These are phyloP conservation scores for Hirudo medicinalis DNA, from an alignment of 1,140 invertebrate genomes.

Conservation along the genomic window DNA sequence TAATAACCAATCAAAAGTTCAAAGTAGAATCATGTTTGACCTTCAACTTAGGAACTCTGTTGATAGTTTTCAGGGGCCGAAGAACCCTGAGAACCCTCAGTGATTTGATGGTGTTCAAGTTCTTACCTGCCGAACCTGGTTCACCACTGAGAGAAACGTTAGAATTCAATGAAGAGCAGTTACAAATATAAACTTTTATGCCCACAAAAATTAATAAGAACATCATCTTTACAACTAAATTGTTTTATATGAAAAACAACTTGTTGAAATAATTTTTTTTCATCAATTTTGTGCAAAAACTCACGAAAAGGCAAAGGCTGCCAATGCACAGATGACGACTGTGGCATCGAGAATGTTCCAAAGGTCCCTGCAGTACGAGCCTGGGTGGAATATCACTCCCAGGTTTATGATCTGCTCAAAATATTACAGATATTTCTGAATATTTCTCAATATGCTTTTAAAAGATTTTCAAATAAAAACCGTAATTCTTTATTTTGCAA, in stretches of 20 bases:
- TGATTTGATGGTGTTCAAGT: conserved; percentile 98
- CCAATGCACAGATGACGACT: conserved; percentile 90
- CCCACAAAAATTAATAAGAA: too few species aligned
- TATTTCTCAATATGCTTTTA: too few species aligned
- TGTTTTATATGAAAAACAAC: too few species aligned
- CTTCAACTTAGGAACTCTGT: conserved; percentile 82
- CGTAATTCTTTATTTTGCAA: too few species aligned
- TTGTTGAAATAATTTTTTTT: too few species aligned
- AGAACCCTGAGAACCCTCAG: conserved; percentile 91
- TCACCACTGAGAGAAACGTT: conserved; percentile 5
- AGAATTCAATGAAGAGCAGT: neutral
- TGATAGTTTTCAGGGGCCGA: conserved; percentile 98
- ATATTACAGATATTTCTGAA: too few species aligned
- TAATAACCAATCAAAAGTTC: too few species aligned
- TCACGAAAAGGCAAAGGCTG: conserved; percentile 85
- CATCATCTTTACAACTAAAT: too few species aligned
- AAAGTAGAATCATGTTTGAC: conserved; percentile 28
- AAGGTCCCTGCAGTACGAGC: conserved; percentile 62
- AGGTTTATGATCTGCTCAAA: conserved; percentile 72
- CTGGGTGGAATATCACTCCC: conserved; percentile 87
- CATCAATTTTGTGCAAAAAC: conserved; percentile 23
- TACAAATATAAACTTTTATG: neutral
- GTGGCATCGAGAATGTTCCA: conserved; percentile 85
- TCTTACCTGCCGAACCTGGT: conserved; percentile 49
- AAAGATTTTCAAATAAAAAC: too few species aligned